phyloP scores from a whole-genome alignment of 2,888 invertebrate species.

The Trachelus tabidus region DNA sequence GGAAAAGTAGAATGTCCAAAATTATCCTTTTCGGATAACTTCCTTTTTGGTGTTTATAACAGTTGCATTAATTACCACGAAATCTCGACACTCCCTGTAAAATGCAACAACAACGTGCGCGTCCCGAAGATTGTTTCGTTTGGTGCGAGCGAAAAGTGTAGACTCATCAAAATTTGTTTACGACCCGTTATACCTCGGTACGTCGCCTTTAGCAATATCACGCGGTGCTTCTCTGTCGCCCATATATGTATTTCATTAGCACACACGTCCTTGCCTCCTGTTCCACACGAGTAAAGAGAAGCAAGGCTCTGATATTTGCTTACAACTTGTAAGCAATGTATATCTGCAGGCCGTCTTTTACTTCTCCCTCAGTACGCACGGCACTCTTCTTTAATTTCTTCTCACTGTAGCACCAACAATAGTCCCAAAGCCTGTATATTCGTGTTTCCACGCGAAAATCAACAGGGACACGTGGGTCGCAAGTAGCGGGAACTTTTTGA shows the following conservation, averaged over 20 bases:
- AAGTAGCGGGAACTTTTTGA: neutral
- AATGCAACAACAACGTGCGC: neutral
- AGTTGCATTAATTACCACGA: neutral
- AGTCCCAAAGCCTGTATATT: neutral
- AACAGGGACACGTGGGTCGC: neutral
- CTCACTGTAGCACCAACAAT: neutral
- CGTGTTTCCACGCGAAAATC: neutral
- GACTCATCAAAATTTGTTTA: constrained; percentile 5
- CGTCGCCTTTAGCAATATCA: neutral
- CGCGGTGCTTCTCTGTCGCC: neutral
- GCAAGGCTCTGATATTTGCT: constrained; percentile 4
- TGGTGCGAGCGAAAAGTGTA: neutral
- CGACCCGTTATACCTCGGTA: neutral
- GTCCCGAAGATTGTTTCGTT: neutral
- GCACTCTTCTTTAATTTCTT: neutral
- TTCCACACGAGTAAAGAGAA: neutral
- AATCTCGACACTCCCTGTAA: neutral
- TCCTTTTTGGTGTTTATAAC: neutral
- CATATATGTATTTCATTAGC: neutral
- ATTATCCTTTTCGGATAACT: neutral
- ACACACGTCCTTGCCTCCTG: neutral
- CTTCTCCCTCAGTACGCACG: neutral
- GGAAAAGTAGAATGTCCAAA: too few species aligned
- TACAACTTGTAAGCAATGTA: neutral
- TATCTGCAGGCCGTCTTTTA: neutral